These are phyloP conservation scores for Metopolophium dirhodum DNA, from an alignment of 1,140 invertebrate species.

Conservation along the genomic window DNA sequence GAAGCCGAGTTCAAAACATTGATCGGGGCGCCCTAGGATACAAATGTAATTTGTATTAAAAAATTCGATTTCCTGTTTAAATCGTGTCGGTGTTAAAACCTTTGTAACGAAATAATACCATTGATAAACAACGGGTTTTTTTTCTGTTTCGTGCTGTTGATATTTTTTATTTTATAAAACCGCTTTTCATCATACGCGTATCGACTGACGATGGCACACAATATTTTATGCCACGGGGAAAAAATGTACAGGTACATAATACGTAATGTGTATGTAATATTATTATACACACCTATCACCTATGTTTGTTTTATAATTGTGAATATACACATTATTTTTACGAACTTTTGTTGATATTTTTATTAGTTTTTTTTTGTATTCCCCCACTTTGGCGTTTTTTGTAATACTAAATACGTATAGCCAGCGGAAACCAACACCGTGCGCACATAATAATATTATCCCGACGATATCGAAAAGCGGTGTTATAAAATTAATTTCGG, in stretches of 20 bases:
- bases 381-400: neutral
- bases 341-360: neutral
- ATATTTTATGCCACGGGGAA: neutral
- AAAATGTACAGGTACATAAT: neutral
- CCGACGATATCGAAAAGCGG: neutral
- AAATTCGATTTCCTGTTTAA: neutral
- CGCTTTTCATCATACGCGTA: neutral
- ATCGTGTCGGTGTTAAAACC: neutral
- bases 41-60: neutral
- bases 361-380: neutral
- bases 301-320: conserved; percentile 1
- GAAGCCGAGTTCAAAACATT: neutral
- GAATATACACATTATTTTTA: neutral
- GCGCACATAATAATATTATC: too few species aligned
- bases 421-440: neutral
- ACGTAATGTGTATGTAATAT: neutral
- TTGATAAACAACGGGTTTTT: neutral
- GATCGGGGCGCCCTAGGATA: neutral
- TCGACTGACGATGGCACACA: neutral
- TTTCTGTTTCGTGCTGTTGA: neutral
- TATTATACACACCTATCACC: neutral
- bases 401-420: neutral
- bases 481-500: neutral
- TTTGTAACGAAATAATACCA: conserved; percentile 5
- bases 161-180: neutral